phyloP scores from a whole-genome alignment of 2,797 vertebrate species.

The Caiman crocodilus region DNA sequence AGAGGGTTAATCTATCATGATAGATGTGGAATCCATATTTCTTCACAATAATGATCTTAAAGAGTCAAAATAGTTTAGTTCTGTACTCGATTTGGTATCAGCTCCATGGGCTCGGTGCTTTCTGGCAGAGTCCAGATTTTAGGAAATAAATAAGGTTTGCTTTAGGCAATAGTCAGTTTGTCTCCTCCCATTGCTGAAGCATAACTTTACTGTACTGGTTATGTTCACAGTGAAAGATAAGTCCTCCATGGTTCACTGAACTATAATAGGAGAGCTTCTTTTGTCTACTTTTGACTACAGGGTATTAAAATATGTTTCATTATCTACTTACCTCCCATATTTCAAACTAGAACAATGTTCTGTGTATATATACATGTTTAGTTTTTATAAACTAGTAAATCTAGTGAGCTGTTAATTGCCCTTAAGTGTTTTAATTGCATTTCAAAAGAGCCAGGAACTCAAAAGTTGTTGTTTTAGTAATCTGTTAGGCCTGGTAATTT shows the following conservation, averaged over 20 bases:
- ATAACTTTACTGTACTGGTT: not conserved
- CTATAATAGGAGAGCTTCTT: not conserved
- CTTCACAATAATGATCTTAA: not conserved
- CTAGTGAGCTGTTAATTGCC: slow-evolving; percentile 34
- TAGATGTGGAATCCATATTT: not conserved
- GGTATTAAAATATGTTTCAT: not conserved
- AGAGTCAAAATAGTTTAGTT: not conserved
- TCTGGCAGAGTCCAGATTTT: not conserved
- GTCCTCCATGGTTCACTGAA: not conserved
- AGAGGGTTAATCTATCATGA: not conserved
- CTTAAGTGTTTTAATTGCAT: not conserved
- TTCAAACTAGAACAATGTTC: not conserved
- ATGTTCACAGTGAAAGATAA: slow-evolving; percentile 19
- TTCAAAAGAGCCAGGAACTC: slow-evolving; percentile 10
- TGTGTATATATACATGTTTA: slow-evolving; percentile 4
- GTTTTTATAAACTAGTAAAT: not conserved
- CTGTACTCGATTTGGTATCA: not conserved
- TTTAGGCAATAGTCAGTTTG: not conserved
- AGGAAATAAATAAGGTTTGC: not conserved
- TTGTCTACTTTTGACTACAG: not conserved
- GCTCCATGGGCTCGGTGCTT: not conserved
- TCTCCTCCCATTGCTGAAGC: not conserved
- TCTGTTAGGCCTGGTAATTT: slow-evolving; percentile 11
- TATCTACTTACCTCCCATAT: not conserved
- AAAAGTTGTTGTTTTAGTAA: not conserved